A percentile compares a stretch with the other conserved stretches of the same genome.
phyloP scores from a whole-genome alignment of 1,140 invertebrate genomes.

The Drosophila rhopaloa region DNA sequence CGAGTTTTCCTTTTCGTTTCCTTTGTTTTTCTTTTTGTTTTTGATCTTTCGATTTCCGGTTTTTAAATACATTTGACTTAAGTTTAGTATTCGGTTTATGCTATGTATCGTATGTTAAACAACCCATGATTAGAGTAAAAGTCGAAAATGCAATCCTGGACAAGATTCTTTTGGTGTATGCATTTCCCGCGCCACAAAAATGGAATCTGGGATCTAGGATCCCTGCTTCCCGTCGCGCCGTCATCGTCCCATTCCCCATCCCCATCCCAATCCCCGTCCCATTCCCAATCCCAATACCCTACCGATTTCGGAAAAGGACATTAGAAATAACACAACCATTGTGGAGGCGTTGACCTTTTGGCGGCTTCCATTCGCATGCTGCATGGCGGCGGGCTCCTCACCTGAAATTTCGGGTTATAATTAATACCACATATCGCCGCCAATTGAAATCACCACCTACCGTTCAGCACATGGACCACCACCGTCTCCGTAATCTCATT shows the following conservation, averaged over 20 bases:
- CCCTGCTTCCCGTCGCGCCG: constrained; percentile 37
- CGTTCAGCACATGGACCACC: constrained; percentile 93
- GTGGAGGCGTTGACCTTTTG: constrained; percentile 50
- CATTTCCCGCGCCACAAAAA: constrained; percentile 47
- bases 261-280: constrained; percentile 6
- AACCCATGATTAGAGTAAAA: constrained; percentile 83
- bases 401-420: constrained; percentile 42
- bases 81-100: constrained; percentile 70
- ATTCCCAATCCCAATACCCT: background rate
- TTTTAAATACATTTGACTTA: constrained; percentile 67
- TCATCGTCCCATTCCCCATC: constrained; percentile 55
- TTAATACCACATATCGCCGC: background rate
- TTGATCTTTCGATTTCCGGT: constrained; percentile 9
- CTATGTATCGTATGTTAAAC: constrained; percentile 76
- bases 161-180: constrained; percentile 72
- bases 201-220: constrained; percentile 22
- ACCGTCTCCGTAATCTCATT: constrained; percentile 91
- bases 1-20: constrained; percentile 16
- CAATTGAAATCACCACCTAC: constrained; percentile 85
- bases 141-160: constrained; percentile 82
- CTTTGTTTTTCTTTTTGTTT: background rate
- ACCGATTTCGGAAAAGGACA: constrained; percentile 23
- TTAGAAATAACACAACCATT: constrained; percentile 80
- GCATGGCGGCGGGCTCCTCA: constrained; percentile 83
- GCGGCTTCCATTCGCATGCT: constrained; percentile 75